Conservation (phyloP, 2,797 vertebrate genomes). For the Paedocypris micromegethes region DNA sequence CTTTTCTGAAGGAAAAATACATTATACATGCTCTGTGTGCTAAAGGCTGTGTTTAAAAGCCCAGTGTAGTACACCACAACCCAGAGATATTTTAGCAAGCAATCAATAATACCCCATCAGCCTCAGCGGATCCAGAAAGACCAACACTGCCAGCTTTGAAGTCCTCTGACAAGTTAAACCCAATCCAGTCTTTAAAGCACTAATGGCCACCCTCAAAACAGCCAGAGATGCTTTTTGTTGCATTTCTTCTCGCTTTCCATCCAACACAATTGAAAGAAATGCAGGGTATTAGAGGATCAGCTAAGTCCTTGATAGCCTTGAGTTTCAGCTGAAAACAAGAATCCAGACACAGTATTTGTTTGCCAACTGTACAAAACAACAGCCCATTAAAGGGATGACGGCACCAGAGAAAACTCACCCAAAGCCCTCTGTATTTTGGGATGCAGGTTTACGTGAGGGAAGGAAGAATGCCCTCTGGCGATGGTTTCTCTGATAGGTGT, state of each 20-base stretch:
- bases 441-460: constrained; percentile 34
- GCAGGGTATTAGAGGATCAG: constrained; percentile 44
- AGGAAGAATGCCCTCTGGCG: constrained; percentile 54
- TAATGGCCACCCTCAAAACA: constrained; percentile 63
- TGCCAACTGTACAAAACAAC: constrained; percentile 42
- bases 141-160: constrained; percentile 70
- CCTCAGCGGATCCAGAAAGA: constrained; percentile 60
- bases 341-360: constrained; percentile 38
- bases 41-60: constrained; percentile 66
- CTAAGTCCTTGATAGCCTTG: constrained; percentile 44
- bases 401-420: constrained; percentile 45
- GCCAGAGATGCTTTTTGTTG: constrained; percentile 52
- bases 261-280: constrained; percentile 49
- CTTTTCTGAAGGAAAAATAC: constrained; percentile 71
- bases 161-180: constrained; percentile 71
- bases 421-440: constrained; percentile 53
- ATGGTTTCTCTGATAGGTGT: constrained; percentile 49
- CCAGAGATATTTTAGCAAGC: constrained; percentile 72
- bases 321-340: constrained; percentile 30
- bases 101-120: constrained; percentile 75
- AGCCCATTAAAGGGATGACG: constrained; percentile 51
- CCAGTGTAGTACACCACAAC: constrained; percentile 68
- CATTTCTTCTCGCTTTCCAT: constrained; percentile 55
- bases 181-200: constrained; percentile 59
- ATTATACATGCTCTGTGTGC: constrained; percentile 70